Base-by-base conservation (phyloP, 2,888 invertebrate species). In the Cordylochernes scorpioides region DNA sequence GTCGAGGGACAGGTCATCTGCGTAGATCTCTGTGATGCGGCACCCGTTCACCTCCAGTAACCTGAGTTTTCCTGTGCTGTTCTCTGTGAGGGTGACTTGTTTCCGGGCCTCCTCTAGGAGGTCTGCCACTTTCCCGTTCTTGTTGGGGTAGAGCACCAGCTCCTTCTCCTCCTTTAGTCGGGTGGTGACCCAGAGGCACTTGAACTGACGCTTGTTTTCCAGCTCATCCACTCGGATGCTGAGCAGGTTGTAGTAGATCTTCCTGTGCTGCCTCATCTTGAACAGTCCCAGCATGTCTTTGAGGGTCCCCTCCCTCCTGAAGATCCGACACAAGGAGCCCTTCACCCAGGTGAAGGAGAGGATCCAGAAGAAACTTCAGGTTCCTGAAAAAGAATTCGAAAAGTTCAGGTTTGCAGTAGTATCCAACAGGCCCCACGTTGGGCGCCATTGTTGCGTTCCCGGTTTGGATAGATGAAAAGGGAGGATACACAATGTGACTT, bases 221-320 rank as follows among this genome's bases (percentile, higher is more conserved):
- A 97, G 64, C 61, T 94, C 94, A 49, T 77, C 80, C 47, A 94
- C 78, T 57, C 77, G 71, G 58, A 94, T 84, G 53, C 80, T 84
- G 53, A 97, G 66, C 52, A 57, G 42, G 60, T 91, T 88, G 58
- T 86, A 91, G 60, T 75, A 91, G 48, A 91, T 69, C 60, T 84
- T 86, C 59, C 77, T 84, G 46, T 72, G 71, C 53, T 70, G 69
- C 62, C 78, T 75, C 47, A 78, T 74, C 61, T 86, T 86, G 51
- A 71, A 67, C 55, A 70, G 72, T 34, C 70, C 65, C 45, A 86
- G 60, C 50, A 88, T 61, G 57, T 86, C 86, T 60, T 80, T 82
- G 35, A 88, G 62, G 38, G 71, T 71, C 41, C 80, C 80, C 43
- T 82, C 80, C n/a, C n/a, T n/a, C n/a, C n/a, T n/a, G n/a, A n/a